Evolutionary conservation across 2,797 vertebrate genomes (phyloP), one percentile per base, ranked within the genome.

Genomic region (Rallus crepitans): DNA sequence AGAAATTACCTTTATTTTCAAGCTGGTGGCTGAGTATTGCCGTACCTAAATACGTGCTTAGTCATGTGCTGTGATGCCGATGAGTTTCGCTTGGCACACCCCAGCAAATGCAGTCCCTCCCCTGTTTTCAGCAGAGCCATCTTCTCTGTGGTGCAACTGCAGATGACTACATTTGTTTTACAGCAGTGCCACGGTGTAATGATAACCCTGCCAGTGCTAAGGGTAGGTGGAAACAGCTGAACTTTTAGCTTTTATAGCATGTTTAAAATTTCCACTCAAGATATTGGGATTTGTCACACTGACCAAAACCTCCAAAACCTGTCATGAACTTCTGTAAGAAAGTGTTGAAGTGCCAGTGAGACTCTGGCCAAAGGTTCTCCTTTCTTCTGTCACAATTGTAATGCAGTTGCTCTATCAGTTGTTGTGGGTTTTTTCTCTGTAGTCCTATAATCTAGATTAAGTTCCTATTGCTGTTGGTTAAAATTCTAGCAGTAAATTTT

Each of bases 61-160:
- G 90, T 97, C 94, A 95, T 86, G 84, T 28, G 88, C 86, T 63
- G 53, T 55, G 82, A 57, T 85, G 94, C 17, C 63, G 76, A 31
- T 11, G 53, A 82, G 93, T 96, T 96, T 95, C 81, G 7, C 91
- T 52, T 48, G 93, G 88, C 89, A 94, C 87, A 52, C 63, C 86
- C 88, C 7, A 31, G 66, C 45, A 68, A 65, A 11, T 17, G 63
- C 81, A 39, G 59, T 23, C 65, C 89, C 93, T 89, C 21, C 91
- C 64, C 82, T 82, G 80, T 24, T 94, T 79, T 65, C 71, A 86
- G 82, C 69, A 72, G 76, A 71, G 65, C 77, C 72, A 42, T 84
- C 90, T 59, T 80, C 42, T 45, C 78, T 10, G 5, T 83, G 94
- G 28, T 94, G 94, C 93, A 93, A 89, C 9, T 73, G 81, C 8